A percentile compares a stretch with the other conserved stretches of the same genome.
Evolutionary conservation across 2,797 vertebrate species (phyloP).

Genomic region (Sarcophilus harrisii): DNA sequence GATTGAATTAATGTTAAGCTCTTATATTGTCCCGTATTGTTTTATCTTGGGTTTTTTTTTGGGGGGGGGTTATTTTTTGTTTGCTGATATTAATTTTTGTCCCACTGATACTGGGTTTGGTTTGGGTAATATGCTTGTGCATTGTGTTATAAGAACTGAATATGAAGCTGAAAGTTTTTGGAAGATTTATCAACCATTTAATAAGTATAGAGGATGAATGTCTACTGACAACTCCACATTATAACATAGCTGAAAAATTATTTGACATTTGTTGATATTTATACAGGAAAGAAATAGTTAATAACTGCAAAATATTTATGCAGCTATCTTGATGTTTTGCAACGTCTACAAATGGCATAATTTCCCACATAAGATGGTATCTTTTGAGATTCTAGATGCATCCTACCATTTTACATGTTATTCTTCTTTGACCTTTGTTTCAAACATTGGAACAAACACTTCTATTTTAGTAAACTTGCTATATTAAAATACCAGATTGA

Average conservation of each 20-base stretch:
- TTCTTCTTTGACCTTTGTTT: not conserved
- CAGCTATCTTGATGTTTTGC: not conserved
- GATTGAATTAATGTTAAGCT: not conserved
- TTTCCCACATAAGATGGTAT: not conserved
- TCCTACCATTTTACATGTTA: not conserved
- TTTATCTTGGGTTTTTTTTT: not conserved
- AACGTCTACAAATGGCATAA: not conserved
- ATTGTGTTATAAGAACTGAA: not conserved
- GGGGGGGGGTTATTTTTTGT: not conserved
- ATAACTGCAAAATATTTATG: not conserved
- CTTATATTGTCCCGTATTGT: not conserved
- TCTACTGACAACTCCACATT: not conserved
- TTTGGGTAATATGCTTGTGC: not conserved
- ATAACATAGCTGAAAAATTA: not conserved
- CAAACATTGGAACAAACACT: not conserved
- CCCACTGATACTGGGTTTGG: not conserved
- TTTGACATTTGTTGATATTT: not conserved
- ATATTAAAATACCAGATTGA: not conserved
- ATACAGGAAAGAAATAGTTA: not conserved
- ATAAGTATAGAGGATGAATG: not conserved
- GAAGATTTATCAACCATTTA: not conserved
- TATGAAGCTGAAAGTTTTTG: not conserved
- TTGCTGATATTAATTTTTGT: not conserved
- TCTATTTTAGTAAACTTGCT: not conserved
- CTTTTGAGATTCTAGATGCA: not conserved